Evolutionary conservation across 2,888 invertebrate species (phyloP), one percentile per base, ranked within the genome.

Genomic region (Cremastinae sp.): DNA sequence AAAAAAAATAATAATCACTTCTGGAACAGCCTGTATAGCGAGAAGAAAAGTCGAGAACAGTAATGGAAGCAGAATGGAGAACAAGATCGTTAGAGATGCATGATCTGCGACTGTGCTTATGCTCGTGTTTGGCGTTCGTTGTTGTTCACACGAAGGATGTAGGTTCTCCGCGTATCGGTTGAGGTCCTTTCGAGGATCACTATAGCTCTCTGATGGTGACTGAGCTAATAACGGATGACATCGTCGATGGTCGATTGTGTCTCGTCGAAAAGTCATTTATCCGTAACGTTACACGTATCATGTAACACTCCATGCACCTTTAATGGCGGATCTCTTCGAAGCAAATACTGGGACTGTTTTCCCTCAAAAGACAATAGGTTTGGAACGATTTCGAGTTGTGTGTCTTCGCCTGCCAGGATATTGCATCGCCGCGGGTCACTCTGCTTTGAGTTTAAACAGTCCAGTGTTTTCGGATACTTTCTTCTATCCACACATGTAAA

Each of bases 351-450:
- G 43, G 41, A 36, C 18, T 38, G n/a, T 28, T 5, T 28, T 47
- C 59, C 49, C 34, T 56, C 74, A 36, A 68, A 61, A 74, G 61
- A 65, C 70, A 51, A 34, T 36, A 10, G 28, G n/a, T 18, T 58
- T 20, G 45, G 18, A 59, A 47, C 53, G 64, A 68, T 38, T 20
- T 22, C 56, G 36, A 61, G 49, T 4, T 16, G 9, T 22, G 18
- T 51, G 59, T 51, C 12, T 53, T 54, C 9, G 16, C 49, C 8
- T 43, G 45, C 59, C 76, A 76, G 76, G 76, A 76, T 76, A 76
- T 76, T 76, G 76, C 76, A 73, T 54, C 9, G 76, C 76, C 76
- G 18, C 65, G 49, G 69, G 76, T 65, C 64, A 73, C 65, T 70
- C 41, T 7, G 45, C 14, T 36, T 20, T 22, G 7, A 10, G 45